These are phyloP conservation scores for Rattus rattus DNA, from an alignment of 2,113 vertebrate genomes.

Conservation along the genomic window DNA sequence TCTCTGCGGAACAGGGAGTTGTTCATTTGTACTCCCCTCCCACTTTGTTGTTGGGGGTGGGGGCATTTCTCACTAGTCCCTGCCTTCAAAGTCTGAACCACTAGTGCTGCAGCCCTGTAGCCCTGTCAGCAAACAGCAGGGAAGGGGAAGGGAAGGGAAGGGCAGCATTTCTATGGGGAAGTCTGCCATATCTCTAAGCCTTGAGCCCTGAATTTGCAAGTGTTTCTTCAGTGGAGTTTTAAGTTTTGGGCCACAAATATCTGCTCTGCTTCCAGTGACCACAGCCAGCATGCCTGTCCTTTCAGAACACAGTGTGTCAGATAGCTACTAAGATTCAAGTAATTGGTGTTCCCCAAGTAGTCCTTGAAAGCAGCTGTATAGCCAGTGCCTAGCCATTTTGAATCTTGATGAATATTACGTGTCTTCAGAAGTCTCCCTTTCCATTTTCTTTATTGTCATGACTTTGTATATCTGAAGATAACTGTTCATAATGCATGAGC, in stretches of 20 bases:
- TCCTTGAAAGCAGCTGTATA: slow-evolving; percentile 15
- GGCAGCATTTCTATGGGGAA: not conserved
- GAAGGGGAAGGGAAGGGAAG: not conserved
- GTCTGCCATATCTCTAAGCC: not conserved
- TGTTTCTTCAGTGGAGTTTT: not conserved
- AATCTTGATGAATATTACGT: not conserved
- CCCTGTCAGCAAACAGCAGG: not conserved
- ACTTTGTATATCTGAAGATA: slow-evolving; percentile 41
- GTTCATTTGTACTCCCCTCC: not conserved
- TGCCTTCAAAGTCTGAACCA: not conserved
- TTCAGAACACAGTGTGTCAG: slow-evolving; percentile 2
- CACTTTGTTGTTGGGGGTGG: not conserved
- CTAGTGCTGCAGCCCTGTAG: not conserved
- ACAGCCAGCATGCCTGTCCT: not conserved
- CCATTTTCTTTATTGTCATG: not conserved
- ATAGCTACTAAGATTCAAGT: slow-evolving; percentile 29
- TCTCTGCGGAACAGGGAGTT: not conserved
- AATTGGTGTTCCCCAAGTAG: slow-evolving; percentile 16
- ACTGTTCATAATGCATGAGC: not conserved
- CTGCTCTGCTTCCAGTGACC: not conserved
- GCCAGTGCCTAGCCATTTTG: slow-evolving; percentile 15
- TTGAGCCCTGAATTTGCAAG: not conserved
- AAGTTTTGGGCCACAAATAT: not conserved
- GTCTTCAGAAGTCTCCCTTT: slow-evolving; percentile 24
- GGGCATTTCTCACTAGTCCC: not conserved